Base-by-base conservation (phyloP, 2,888 invertebrate species). In the Diachrysia chrysitis region DNA sequence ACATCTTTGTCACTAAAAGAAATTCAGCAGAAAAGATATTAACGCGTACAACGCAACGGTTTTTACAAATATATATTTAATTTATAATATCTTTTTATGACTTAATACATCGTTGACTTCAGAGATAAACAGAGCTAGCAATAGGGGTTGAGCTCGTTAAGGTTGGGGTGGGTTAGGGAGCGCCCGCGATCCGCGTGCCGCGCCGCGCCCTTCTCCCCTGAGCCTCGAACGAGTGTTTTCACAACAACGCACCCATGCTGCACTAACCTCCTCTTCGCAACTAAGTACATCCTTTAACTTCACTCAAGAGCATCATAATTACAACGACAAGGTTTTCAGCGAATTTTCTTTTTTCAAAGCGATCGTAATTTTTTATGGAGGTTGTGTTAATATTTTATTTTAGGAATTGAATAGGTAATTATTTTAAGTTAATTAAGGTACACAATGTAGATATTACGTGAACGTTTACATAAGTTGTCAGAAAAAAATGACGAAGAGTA, bases 91-190 rank as follows among this genome's bases (percentile, higher is more conserved):
- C 57, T 63, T 57, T 72, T 64, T 67, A 70, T 63, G 69, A 42
- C 60, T 37, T 21, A 53, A 48, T 17, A 66, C 72, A 63, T 62
- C 72, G 68, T 72, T 76, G 74, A 48, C 48, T 62, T 59, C 59
- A 58, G 69, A 53, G 69, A 69, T 72, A 76, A 72, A 73, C 69
- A 74, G 68, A 78, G 71, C 73, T 62, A 64, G 63, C 64, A 57
- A 73, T 75, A 80, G 84, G 85, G 88, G 85, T 85, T 73, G 81
- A 76, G 76, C 72, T 83, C 80, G 76, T 75, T 78, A 83, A 73
- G 68, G 82, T 88, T 89, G 83, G 89, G 88, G 90, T 88, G 86
- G 86, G 88, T 87, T 86, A 87, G 87, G 87, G 86, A 76, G 77
- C 68, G 66, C 54, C 51, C 32, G 59, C 53, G 21, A 58, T 51